Conservation (phyloP, 2,113 vertebrate species). For the Rhinolophus sinicus region DNA sequence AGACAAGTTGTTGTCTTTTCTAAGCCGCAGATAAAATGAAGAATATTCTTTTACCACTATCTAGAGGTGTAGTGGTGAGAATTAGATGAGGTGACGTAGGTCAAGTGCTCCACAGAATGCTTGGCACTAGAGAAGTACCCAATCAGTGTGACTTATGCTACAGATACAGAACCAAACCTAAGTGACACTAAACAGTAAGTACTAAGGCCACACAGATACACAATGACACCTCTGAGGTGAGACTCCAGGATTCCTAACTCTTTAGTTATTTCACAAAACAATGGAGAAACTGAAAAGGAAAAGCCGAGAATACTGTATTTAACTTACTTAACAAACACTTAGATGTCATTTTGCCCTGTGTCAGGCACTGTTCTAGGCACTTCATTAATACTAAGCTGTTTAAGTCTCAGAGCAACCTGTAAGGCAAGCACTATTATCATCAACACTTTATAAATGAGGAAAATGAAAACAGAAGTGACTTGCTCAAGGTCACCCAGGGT, state of each 20-base stretch:
- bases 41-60: background rate
- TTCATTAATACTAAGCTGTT: background rate
- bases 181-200: background rate
- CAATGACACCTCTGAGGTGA: background rate
- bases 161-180: background rate
- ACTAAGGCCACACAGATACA: background rate
- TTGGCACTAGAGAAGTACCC: background rate
- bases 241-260: background rate
- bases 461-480: background rate
- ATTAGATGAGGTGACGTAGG: background rate
- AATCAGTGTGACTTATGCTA: background rate
- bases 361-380: background rate
- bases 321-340: background rate
- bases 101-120: background rate
- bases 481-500: background rate
- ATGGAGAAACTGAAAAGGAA: background rate
- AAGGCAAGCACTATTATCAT: background rate
- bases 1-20: background rate
- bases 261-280: background rate
- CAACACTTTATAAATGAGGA: background rate
- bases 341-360: background rate
- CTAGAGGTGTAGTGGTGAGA: background rate
- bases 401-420: background rate
- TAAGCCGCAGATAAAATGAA: background rate
- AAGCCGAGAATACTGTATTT: background rate